Base-by-base conservation (phyloP, 2,113 vertebrate species). In the Pogonocichla stellata region DNA sequence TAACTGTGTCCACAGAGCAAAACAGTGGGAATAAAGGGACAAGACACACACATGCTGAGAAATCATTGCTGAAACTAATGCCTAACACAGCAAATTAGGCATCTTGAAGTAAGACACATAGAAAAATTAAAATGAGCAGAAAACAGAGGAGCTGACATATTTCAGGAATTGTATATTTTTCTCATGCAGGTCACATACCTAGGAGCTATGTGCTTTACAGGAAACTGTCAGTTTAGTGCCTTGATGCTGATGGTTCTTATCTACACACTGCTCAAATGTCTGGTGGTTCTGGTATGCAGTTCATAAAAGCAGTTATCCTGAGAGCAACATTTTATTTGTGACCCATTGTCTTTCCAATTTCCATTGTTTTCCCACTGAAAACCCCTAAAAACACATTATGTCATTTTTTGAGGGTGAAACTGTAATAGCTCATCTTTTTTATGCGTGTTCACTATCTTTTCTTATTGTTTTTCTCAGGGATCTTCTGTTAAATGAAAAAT, bases 221-320 rank as follows among this genome's bases (percentile, higher is more conserved):
- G 53, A 90, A 84, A 84, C 18, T 73, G 62, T 48, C 40, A 1
- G 25, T 72, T 88, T 36, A 86, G 42, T 73, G 90, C 31, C 85
- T 77, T 77, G 74, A 62, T 4, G 0, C 54, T 86, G 50, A 61
- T 54, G 82, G 62, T 82, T 87, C 90, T 90, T 92, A 86, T 65
- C 90, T 88, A 42, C 54, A 33, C 5, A 7, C 57, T 86, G 82
- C 38, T 2, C 2, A 0, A 75, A 90, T 0, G 19, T 42, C 92
- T 90, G 71, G 79, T 95, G 67, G 82, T 94, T 93, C 90, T 92
- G 85, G 33, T 93, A 92, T 93, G 85, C 93, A 93, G 90, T 66
- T 93, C 85, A 90, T 95, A 66, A 95, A 89, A 86, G 50, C 34
- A 90, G 50, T 61, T 86, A 86, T 2, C 13, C 82, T 77, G 54